These are phyloP conservation scores for Acleris literana DNA, from an alignment of 2,888 invertebrate genomes.

Conservation along the genomic window DNA sequence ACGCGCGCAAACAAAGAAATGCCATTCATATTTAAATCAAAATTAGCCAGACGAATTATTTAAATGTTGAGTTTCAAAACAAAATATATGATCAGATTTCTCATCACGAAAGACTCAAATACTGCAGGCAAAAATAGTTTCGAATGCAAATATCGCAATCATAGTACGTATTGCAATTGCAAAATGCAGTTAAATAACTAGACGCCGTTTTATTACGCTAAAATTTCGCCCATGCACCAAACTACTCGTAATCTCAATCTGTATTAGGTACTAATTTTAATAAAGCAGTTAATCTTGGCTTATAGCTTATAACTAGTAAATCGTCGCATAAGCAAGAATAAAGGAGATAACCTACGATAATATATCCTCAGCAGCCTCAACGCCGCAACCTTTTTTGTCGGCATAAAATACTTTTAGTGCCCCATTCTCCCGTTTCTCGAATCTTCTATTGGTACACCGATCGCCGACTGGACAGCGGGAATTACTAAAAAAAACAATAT, in stretches of 20 bases:
- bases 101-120: too few relatives aligned
- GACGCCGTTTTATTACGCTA: not conserved
- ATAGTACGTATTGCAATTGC: not conserved
- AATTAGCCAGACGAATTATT: too few relatives aligned
- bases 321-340: slow-evolving; percentile 13
- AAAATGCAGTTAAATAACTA: not conserved
- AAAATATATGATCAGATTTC: too few relatives aligned
- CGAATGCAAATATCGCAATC: too few relatives aligned
- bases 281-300: not conserved
- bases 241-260: not conserved
- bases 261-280: too few relatives aligned
- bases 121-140: too few relatives aligned
- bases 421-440: slow-evolving; percentile 94
- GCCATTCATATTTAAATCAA: too few relatives aligned
- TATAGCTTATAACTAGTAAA: not conserved
- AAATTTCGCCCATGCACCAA: slow-evolving; percentile 4
- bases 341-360: slow-evolving; percentile 81
- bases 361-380: slow-evolving; percentile 90
- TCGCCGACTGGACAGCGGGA: slow-evolving; percentile 94
- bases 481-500: slow-evolving; percentile 86
- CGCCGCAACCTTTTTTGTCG: slow-evolving; percentile 97
- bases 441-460: slow-evolving; percentile 96
- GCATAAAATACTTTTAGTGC: slow-evolving; percentile 94
- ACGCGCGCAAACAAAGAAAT: too few relatives aligned
- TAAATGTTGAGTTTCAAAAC: too few relatives aligned